Conservation (phyloP, 2,888 invertebrate species). For the Sesia apiformis region DNA sequence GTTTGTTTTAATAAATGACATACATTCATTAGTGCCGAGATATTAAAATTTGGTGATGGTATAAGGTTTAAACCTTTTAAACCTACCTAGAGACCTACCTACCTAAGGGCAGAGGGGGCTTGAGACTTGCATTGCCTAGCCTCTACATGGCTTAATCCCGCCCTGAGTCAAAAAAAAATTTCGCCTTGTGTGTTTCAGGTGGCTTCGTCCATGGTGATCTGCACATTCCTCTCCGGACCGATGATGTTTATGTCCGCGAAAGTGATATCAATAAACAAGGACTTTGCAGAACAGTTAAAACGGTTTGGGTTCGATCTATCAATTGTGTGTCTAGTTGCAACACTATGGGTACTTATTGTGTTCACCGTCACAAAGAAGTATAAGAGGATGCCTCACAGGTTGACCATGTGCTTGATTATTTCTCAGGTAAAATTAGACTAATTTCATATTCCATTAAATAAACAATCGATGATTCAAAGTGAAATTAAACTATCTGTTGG, state of each 20-base stretch:
- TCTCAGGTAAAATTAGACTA: constrained; percentile 79
- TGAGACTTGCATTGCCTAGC: too few relatives aligned
- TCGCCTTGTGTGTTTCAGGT: constrained; percentile 71
- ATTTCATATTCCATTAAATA: too few relatives aligned
- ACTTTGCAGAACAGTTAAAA: constrained; percentile 85
- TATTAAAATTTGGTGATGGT: too few relatives aligned
- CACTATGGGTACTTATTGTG: constrained; percentile 85
- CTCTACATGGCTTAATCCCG: too few relatives aligned
- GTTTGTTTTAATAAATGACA: too few relatives aligned
- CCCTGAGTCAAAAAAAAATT: background rate
- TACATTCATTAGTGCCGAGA: too few relatives aligned
- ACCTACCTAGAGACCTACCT: too few relatives aligned
- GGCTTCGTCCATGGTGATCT: constrained; percentile 94
- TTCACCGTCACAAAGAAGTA: constrained; percentile 84
- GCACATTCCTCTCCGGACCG: constrained; percentile 95
- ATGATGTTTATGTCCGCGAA: constrained; percentile 96
- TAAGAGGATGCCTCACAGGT: constrained; percentile 85
- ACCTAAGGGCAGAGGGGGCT: too few relatives aligned
- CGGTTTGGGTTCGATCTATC: constrained; percentile 89
- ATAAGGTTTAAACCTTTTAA: too few relatives aligned
- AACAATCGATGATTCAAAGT: too few relatives aligned
- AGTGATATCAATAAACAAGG: constrained; percentile 88
- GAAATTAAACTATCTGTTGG: too few relatives aligned
- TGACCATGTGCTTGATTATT: constrained; percentile 84
- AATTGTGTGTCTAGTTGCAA: constrained; percentile 83